Conservation (phyloP, 1,140 invertebrate genomes). For the Bactericera cockerelli region DNA sequence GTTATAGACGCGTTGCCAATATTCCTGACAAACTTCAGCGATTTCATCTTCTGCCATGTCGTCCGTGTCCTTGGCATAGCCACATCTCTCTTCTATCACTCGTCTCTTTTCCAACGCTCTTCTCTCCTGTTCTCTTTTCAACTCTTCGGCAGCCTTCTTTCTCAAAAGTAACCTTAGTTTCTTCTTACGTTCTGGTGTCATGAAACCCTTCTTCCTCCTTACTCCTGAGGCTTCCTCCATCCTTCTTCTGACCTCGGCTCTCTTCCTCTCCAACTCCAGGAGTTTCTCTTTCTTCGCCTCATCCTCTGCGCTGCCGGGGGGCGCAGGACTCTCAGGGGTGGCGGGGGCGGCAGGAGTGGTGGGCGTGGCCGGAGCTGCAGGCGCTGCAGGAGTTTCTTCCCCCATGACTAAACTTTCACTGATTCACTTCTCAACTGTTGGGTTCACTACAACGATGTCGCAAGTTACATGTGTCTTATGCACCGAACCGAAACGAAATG, state of each 20-base stretch:
- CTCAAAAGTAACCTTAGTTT: conserved; percentile 91
- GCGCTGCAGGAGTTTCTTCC: neutral
- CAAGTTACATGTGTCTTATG: neutral
- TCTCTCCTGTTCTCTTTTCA: conserved; percentile 96
- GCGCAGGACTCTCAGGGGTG: neutral
- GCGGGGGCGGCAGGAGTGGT: neutral
- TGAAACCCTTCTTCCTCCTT: conserved; percentile 30
- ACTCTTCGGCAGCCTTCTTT: conserved; percentile 97
- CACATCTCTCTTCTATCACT: conserved; percentile 87
- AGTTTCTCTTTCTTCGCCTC: neutral
- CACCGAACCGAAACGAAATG: neutral
- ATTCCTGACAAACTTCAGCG: conserved; percentile 35
- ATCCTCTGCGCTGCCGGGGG: neutral
- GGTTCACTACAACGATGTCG: too few relatives aligned
- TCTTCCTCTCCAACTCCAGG: conserved; percentile 18
- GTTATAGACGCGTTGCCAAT: conserved; percentile 35
- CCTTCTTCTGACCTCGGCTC: conserved; percentile 17
- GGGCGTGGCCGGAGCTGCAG: neutral
- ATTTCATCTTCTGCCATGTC: conserved; percentile 12
- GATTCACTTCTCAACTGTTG: too few relatives aligned
- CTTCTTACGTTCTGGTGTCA: conserved; percentile 94
- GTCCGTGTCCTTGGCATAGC: conserved; percentile 73
- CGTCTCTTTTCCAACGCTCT: conserved; percentile 91
- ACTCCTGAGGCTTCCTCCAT: conserved; percentile 13
- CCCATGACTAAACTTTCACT: neutral